These are phyloP conservation scores for Eucera pruinosa DNA, from an alignment of 2,888 invertebrate genomes.

Conservation along the genomic window DNA sequence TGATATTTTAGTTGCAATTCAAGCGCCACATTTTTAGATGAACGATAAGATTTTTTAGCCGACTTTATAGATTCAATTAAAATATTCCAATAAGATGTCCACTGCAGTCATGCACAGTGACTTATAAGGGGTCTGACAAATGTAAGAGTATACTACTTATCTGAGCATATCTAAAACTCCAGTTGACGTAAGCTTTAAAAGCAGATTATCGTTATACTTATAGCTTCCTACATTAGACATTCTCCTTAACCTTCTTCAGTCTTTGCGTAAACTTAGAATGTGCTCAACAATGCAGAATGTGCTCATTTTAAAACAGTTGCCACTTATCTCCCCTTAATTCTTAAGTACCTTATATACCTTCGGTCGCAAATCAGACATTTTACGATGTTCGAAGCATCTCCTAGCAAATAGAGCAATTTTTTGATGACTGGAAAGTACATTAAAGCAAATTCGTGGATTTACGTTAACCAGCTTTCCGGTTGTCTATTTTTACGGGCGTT, in stretches of 20 bases:
- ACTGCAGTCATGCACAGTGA: too few species aligned
- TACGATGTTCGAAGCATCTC: too few species aligned
- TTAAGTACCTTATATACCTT: neutral
- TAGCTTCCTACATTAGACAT: neutral
- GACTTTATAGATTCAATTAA: too few species aligned
- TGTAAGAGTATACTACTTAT: neutral
- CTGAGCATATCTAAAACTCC: too few species aligned
- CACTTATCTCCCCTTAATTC: neutral
- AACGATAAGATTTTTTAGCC: too few species aligned
- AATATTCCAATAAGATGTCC: too few species aligned
- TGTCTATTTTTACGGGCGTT: slow-evolving; percentile 28
- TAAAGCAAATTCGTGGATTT: slow-evolving; percentile 24
- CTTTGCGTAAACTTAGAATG: neutral
- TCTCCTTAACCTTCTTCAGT: neutral
- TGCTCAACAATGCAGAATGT: neutral
- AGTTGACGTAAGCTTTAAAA: neutral
- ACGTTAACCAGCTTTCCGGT: neutral
- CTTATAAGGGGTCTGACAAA: neutral
- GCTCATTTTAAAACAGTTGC: neutral
- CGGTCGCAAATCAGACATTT: neutral
- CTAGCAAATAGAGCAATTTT: slow-evolving; percentile 6
- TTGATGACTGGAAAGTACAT: slow-evolving; percentile 1
- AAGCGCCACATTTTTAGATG: too few species aligned
- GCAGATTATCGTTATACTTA: neutral
- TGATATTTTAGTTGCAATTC: too few species aligned